These are phyloP conservation scores for Sminthurinus aureus DNA, from an alignment of 2,888 invertebrate genomes.

Conservation along the genomic window DNA sequence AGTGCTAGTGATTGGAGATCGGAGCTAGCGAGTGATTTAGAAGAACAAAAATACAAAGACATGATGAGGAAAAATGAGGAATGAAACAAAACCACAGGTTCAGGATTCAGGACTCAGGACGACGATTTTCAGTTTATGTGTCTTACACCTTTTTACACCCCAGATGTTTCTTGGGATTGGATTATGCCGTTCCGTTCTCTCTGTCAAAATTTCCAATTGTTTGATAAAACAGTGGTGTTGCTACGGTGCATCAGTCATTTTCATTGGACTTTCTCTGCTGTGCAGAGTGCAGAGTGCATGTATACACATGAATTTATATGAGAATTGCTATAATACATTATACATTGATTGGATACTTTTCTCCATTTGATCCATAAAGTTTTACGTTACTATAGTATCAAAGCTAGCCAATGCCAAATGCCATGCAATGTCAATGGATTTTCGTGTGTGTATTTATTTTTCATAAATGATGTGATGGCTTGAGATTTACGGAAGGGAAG, in stretches of 20 bases:
- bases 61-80: too few relatives aligned
- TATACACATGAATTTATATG: neutral
- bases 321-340: too few relatives aligned
- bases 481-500: neutral
- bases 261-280: neutral
- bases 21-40: too few relatives aligned
- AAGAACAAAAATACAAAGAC: too few relatives aligned
- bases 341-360: neutral
- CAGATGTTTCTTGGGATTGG: too few relatives aligned
- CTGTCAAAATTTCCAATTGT: constrained; percentile 32
- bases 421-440: neutral
- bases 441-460: neutral
- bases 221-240: constrained; percentile 25
- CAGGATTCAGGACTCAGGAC: too few relatives aligned
- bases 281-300: neutral
- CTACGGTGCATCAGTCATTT: neutral
- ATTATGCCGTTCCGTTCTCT: too few relatives aligned
- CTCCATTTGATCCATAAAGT: neutral
- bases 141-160: too few relatives aligned
- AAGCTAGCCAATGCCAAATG: neutral
- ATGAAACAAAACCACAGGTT: too few relatives aligned
- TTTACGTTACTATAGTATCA: constrained; percentile 4
- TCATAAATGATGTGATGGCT: neutral
- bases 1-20: too few relatives aligned
- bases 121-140: too few relatives aligned